Evolutionary conservation across 2,113 vertebrate genomes (phyloP), one percentile per base, ranked within the genome.

Genomic region (Pipa parva): DNA sequence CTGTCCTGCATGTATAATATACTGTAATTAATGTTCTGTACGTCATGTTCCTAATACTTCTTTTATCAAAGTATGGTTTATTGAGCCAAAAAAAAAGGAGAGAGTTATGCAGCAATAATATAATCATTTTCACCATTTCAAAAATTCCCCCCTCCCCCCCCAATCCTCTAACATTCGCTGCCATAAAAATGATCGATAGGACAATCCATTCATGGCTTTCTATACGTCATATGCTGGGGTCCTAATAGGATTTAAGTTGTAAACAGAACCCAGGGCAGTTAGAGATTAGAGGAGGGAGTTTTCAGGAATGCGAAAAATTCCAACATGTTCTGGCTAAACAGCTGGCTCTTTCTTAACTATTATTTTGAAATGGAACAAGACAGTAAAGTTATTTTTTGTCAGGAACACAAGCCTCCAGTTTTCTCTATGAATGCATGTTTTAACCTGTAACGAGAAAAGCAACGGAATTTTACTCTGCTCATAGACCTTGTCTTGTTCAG

Each of bases 301-400:
- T 22, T 21, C 28, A 37, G 27, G 56, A 60, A 69, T 69, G 45
- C 26, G 2, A 69, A 69, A 36, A 60, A 69, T 69, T 60, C 29
- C 48, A 60, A 69, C 65, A 69, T 69, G 65, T 69, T 28, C 65
- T 69, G 57, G 57, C 65, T 52, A 4, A 69, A 69, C 65, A 69
- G 65, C 65, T 69, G 65, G 57, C 26, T 39, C 57, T 69, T 69
- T 69, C 65, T 69, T 69, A 50, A 50, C 10, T 29, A 48, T 50
- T 48, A 60, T 69, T 52, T 42, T 28, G 21, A 58, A 36, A n/a
- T 50, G 56, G 12, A 27, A 25, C 24, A 54, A 60, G 46, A 51
- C 45, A 5, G 57, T 60, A 51, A 22, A 58, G 28, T 20, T 58
- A 37, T 24, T 37, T 49, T 42, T 42, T 58, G 28, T 51, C 22